Base-by-base conservation (phyloP, 37 sponge, comb jelly and placozoan genomes). In the Crambe crambe region DNA sequence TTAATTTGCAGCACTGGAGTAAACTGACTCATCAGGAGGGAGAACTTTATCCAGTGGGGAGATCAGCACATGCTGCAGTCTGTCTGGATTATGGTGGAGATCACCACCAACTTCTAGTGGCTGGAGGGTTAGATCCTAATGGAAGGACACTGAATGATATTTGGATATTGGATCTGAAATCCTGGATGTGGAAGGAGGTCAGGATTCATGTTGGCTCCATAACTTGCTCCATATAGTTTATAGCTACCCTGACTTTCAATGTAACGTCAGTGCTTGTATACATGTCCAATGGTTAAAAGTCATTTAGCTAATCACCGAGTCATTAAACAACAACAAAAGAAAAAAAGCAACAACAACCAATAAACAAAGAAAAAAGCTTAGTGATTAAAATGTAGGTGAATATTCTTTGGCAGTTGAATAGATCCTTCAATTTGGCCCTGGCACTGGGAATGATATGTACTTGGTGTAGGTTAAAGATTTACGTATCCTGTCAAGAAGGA, bases 181-280 rank as follows among this genome's bases (percentile, higher is more conserved):
- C 67, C 27, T 21, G 67, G 34, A 66, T 21, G 34, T 66, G 67
- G 67, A 66, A 20, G 34, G 34, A 66, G 67, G 67, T 66, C 1
- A 66, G 34, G 31, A 31, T n/a, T 59, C 26, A 59, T 59, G 61
- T 10, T n/a, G n/a, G n/a, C n/a, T n/a, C n/a, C n/a, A n/a, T n/a
- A n/a, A n/a, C n/a, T n/a, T n/a, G n/a, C n/a, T n/a, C n/a, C n/a
- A n/a, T n/a, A n/a, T n/a, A n/a, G n/a, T n/a, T n/a, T n/a, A n/a
- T n/a, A n/a, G n/a, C n/a, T n/a, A n/a, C n/a, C n/a, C n/a, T n/a
- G n/a, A n/a, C n/a, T 51, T 51, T 15, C 9, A 18, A 9, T 51
- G 54, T 18, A 51, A 9, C 15, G 54, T 51, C 15, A 15, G 54
- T 51, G 15, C 15, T 51, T 18, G 15, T 51, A 18, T 51, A 51